Base-by-base conservation (phyloP, 2,888 invertebrate species). In the Dryadula phaetusa region DNA sequence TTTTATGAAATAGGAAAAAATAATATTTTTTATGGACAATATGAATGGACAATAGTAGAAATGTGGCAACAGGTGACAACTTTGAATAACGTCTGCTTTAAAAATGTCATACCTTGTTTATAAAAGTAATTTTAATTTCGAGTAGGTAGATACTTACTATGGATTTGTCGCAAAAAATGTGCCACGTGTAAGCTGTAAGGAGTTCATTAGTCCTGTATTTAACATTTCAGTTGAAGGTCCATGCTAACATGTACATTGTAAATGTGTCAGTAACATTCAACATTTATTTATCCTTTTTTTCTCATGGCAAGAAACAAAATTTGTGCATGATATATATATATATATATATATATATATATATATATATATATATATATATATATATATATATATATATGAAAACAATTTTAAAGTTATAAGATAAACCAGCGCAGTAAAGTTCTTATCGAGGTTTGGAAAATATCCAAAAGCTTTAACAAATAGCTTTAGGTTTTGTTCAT, bases 391-490 rank as follows among this genome's bases (percentile, higher is more conserved):
- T n/a, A n/a, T n/a, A n/a, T n/a, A 34, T 34, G 14, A 54, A 37
- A 54, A 37, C 7, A 37, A 56, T 56, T 37, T 49, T 62, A 47
- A 22, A 37, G 22, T 49, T 49, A 37, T n/a, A 37, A 62, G 20
- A 62, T 47, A 49, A 47, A 22, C 49, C 34, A 47, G 47, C 32
- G 20, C 32, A 20, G 40, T 18, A 63, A 28, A 46, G 47, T 64
- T 49, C 18, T 37, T 37, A 20, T 34, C 56, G 56, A 69, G 58
- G 56, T 44, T 69, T 69, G 69, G 68, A 65, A 42, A 58, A 62
- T 10, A 14, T 65, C 69, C 69, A 69, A 69, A 62, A 47, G 22
- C 44, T 65, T 54, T 28, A 54, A 47, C 37, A 37, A 54, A 52
- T 58, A 67, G 56, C 60, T 61, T 61, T 64, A 61, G 32, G 28